Percentiles rank a stretch among this genome's conserved stretches.
These are phyloP conservation scores for Sminthopsis crassicaudata DNA, from an alignment of 2,113 vertebrate species.

Conservation along the genomic window DNA sequence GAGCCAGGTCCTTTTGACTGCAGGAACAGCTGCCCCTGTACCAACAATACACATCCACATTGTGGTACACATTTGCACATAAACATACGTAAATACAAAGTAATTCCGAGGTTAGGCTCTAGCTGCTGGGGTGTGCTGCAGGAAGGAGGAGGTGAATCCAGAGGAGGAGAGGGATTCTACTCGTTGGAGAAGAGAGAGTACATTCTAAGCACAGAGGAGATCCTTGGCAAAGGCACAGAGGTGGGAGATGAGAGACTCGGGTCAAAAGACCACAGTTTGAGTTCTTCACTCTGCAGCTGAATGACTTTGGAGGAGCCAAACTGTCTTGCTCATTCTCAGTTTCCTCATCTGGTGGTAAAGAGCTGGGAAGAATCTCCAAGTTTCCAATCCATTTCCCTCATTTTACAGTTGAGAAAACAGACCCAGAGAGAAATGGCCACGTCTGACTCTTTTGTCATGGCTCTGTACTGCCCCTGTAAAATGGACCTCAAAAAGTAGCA, in stretches of 20 bases:
- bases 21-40: too few relatives aligned
- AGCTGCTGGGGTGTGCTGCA: not conserved
- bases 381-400: not conserved
- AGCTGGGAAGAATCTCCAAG: not conserved
- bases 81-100: not conserved
- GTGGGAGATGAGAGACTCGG: not conserved
- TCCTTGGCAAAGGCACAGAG: not conserved
- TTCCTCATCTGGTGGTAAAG: not conserved
- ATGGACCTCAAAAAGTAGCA: not conserved
- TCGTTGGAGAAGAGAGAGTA: not conserved
- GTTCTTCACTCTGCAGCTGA: not conserved
- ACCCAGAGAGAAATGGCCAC: not conserved
- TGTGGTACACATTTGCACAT: not conserved
- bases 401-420: not conserved
- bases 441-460: not conserved
- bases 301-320: not conserved
- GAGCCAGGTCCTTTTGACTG: too few relatives aligned
- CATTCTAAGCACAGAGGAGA: not conserved
- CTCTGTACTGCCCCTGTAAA: not conserved
- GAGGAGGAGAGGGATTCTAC: not conserved
- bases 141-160: not conserved
- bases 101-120: not conserved
- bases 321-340: not conserved
- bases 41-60: too few relatives aligned
- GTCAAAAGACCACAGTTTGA: not conserved